Percentiles rank a stretch among this genome's conserved stretches.
Evolutionary conservation across 2,113 vertebrate species (phyloP).

Genomic region (Corvus cornix): DNA sequence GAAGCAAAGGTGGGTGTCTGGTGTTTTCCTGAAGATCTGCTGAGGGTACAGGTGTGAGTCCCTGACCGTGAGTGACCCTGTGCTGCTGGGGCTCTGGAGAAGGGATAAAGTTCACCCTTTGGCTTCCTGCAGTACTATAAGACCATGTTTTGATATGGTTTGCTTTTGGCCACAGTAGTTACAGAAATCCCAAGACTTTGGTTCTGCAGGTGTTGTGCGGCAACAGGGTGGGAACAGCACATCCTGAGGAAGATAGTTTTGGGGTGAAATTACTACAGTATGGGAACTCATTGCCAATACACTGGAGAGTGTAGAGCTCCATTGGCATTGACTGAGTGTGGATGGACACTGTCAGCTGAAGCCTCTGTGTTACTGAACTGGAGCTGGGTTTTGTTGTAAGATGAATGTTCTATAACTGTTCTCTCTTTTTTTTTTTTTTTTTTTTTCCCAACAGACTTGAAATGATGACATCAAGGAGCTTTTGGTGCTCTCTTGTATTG

Average conservation of each 20-base stretch:
- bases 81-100: not conserved
- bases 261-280: not conserved
- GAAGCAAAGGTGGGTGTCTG: not conserved
- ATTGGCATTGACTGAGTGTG: rapidly evolving
- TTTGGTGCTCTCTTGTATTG: constrained; percentile 80
- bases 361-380: not conserved
- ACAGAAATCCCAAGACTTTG: not conserved
- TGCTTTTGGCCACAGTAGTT: not conserved
- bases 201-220: not conserved
- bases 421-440: not conserved
- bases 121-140: not conserved
- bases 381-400: not conserved
- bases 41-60: not conserved
- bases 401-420: not conserved
- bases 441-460: constrained; percentile 65
- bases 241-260: not conserved
- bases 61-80: not conserved
- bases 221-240: not conserved
- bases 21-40: not conserved
- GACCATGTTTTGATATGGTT: rapidly evolving
- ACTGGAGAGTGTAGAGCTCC: not conserved
- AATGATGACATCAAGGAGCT: constrained; percentile 80
- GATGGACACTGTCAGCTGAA: not conserved
- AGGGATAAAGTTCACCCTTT: not conserved
- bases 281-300: not conserved